Evolutionary conservation across 35 echinoderm and acorn worm genomes (phyloP).

Genomic region (Strongylocentrotus purpuratus): DNA sequence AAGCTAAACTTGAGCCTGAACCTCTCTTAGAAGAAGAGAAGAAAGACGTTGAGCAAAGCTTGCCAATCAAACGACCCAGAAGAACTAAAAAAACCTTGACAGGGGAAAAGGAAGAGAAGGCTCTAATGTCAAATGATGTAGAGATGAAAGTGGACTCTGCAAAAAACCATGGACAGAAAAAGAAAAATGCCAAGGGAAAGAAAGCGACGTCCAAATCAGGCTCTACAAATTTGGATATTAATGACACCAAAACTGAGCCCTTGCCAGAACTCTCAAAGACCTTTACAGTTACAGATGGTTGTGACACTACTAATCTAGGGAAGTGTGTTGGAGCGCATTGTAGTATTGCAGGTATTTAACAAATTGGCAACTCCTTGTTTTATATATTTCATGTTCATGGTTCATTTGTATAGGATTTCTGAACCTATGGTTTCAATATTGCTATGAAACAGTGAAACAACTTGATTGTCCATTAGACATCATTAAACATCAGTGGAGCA

Average conservation of each 20-base stretch:
- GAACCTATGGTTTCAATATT: not conserved
- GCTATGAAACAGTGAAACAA: not conserved
- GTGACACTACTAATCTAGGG: not conserved
- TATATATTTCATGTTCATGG: not conserved
- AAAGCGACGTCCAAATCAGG: not conserved
- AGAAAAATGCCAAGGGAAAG: not conserved
- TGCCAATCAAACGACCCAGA: not conserved
- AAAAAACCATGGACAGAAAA: not conserved
- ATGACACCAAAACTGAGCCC: not conserved
- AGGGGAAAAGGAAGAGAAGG: not conserved
- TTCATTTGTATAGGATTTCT: not conserved
- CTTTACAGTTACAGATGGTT: not conserved
- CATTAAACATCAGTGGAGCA: no score
- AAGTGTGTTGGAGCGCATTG: constrained; percentile 93
- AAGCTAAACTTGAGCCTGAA: not conserved
- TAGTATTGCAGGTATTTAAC: constrained; percentile 71
- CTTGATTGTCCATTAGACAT: no score
- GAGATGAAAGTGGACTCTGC: not conserved
- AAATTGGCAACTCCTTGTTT: not conserved
- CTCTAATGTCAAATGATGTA: not conserved
- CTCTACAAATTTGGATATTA: not conserved
- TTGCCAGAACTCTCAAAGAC: not conserved
- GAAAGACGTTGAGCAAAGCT: not conserved
- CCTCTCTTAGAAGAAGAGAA: not conserved
- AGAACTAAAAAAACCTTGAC: not conserved